Conservation (phyloP, 2,797 vertebrate species). For the Sphenodon punctatus region DNA sequence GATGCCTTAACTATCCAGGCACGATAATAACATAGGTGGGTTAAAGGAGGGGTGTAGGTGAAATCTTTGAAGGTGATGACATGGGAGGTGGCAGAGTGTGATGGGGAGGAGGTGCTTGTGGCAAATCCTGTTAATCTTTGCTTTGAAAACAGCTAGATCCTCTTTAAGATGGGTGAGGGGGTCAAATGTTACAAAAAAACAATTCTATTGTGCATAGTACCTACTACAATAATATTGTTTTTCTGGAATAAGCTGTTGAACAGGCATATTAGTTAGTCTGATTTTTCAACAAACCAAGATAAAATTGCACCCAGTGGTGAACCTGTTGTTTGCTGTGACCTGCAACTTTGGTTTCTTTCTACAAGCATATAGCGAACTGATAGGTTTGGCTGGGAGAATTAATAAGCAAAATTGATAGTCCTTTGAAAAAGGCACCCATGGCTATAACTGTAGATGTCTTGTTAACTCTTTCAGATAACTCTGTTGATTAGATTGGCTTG, state of each 20-base stretch:
- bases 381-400: neutral
- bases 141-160: neutral
- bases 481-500: neutral
- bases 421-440: neutral
- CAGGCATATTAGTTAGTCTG: neutral
- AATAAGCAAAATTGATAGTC: neutral
- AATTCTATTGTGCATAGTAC: neutral
- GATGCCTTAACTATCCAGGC: too few relatives aligned
- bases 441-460: neutral
- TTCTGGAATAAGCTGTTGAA: neutral
- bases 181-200: neutral
- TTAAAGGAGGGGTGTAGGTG: neutral
- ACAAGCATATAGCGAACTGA: neutral
- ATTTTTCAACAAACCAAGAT: neutral
- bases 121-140: neutral
- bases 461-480: neutral
- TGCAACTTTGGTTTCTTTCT: neutral
- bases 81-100: neutral
- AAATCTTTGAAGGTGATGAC: neutral
- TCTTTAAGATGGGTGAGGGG: neutral
- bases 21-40: too few relatives aligned
- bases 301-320: neutral
- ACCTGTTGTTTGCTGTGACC: neutral
- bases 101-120: neutral
- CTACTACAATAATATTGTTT: neutral